Evolutionary conservation across 30 jellyfish, hydroid and myxozoan species (phyloP).

Genomic region (Aurelia sp.): DNA sequence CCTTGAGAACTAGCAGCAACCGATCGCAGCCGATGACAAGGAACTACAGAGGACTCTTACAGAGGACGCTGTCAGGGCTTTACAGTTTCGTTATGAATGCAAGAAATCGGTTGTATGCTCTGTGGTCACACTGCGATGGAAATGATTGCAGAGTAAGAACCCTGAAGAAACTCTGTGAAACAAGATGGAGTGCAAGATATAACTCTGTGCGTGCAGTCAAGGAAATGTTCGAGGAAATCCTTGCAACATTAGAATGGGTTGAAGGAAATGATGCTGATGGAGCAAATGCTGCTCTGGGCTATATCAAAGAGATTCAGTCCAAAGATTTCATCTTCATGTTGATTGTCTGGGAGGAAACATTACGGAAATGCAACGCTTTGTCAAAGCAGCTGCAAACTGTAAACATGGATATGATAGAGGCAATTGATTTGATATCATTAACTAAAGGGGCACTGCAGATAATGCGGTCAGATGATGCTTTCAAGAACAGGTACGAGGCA

Average conservation of each 20-base stretch:
- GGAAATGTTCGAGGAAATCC: constrained; percentile 19
- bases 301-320: neutral
- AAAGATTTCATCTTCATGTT: constrained; percentile 10
- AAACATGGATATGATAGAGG: constrained; percentile 6
- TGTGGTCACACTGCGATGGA: neutral
- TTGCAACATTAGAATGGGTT: constrained; percentile 40
- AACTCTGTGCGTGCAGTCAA: neutral
- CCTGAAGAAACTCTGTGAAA: neutral
- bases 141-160: constrained; percentile 6
- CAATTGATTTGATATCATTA: constrained; percentile 8
- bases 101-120: neutral
- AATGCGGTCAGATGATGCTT: neutral
- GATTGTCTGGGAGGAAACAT: constrained; percentile 18
- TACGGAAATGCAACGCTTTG: neutral
- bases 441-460: constrained; percentile 12
- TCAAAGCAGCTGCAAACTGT: constrained; percentile 11
- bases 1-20: too few relatives aligned
- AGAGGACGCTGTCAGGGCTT: neutral
- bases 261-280: constrained; percentile 20
- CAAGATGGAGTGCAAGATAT: constrained; percentile 8
- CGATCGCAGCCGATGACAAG: too few relatives aligned
- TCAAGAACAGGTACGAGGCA: constrained; percentile 11
- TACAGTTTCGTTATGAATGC: constrained; percentile 2
- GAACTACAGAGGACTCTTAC: too few relatives aligned
- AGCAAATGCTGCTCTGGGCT: constrained; percentile 5